Evolutionary conservation across 1,140 invertebrate species (phyloP), one percentile per base, ranked within the genome.

Genomic region (Zaprionus taronus): DNA sequence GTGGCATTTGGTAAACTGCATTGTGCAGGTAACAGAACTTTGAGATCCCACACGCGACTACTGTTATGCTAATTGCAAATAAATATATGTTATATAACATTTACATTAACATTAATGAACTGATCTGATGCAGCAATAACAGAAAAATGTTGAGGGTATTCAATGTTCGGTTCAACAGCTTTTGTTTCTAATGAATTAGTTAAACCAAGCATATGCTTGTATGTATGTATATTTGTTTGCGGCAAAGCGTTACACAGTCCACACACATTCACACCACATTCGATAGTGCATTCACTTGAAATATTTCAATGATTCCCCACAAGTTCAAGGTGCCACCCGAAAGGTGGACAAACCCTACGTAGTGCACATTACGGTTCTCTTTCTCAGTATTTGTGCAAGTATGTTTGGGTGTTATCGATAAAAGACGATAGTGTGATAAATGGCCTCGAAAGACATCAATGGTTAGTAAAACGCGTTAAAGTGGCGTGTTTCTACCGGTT

Each of bases 401-500:
- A n/a, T 60, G 14, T 28, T 17, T 77, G 72, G 72, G 58, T 73
- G 64, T 68, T 79, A 62, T 72, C 81, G 53, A 69, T 47, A 70
- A 74, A 75, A 65, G 36, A 24, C 56, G 69, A 67, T 74, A 65
- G 61, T 61, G 80, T 72, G 66, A 80, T 87, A 83, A 76, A 77
- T 63, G 6, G 58, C 4, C 24, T 63, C 81, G 64, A 80, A 77
- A 62, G 60, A 62, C 49, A 83, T 83, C 81, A 83, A 56, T 57
- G 15, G 44, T 62, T 44, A 36, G 70, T 72, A 62, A 57, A 49
- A 61, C 22, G 62, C 53, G 63, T 57, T 72, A 78, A 6, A 47
- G 84, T 86, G 83, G 84, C 77, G 84, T 86, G 83, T 82, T 86
- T 17, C 41, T 64, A 76, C 75, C 53, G 49, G 64, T 76, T 24